Evolutionary conservation across 2,113 vertebrate genomes (phyloP).

Genomic region (Rhizomys pruinosus): DNA sequence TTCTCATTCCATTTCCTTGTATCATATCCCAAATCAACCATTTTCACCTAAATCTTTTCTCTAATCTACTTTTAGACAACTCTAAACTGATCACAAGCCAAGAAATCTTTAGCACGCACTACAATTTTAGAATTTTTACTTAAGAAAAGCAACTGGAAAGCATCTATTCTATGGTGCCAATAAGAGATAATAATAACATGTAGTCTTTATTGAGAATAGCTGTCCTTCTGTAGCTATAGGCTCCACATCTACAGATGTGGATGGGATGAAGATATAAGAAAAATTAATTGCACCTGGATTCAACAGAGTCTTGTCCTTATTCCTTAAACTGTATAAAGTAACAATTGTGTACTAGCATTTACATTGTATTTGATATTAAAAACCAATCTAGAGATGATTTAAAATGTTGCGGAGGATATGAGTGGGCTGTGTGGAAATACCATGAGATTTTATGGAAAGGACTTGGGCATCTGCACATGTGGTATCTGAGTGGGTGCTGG

Average conservation of each 20-base stretch:
- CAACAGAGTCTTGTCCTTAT: neutral
- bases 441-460: neutral
- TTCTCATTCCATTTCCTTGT: neutral
- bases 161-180: neutral
- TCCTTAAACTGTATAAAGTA: neutral
- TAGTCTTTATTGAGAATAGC: neutral
- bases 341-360: neutral
- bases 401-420: neutral
- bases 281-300: neutral
- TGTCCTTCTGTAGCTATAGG: neutral
- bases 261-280: neutral
- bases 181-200: neutral
- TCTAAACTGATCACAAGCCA: neutral
- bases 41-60: neutral
- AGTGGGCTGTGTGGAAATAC: neutral
- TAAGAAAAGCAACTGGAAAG: neutral
- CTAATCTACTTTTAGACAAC: neutral
- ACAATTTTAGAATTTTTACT: slow-evolving; percentile 1
- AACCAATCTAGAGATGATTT: neutral
- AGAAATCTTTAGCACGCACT: neutral
- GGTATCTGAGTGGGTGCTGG: neutral
- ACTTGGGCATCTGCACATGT: slow-evolving; percentile 1
- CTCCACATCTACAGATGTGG: neutral
- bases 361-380: neutral
- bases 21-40: neutral